Percentiles rank a stretch among this genome's conserved stretches.
These are phyloP conservation scores for Dicranocentrus wangi DNA, from an alignment of 2,888 invertebrate species.

Conservation along the genomic window DNA sequence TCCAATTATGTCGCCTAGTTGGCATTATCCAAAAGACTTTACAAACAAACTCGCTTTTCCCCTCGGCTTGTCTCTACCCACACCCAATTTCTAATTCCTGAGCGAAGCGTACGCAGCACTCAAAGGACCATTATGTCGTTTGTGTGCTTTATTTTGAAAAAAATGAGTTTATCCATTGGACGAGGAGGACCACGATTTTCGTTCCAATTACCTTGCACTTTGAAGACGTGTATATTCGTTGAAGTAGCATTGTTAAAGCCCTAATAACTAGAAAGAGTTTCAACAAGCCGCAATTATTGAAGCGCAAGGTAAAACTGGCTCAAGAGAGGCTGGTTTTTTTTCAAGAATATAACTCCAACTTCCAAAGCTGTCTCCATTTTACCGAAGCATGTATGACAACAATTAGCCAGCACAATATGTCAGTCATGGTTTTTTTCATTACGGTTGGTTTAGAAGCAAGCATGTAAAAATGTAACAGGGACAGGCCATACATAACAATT, in stretches of 20 bases:
- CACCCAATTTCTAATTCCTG: neutral
- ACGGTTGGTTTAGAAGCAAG: no score
- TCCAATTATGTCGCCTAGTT: conserved; percentile 39
- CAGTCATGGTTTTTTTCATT: no score
- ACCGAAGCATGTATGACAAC: no score
- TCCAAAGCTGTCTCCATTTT: no score
- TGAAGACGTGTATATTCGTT: neutral
- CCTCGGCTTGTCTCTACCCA: no score
- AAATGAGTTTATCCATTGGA: neutral
- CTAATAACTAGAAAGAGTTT: conserved; percentile 21
- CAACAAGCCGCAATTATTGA: conserved; percentile 39
- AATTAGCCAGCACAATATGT: no score
- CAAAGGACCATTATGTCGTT: no score
- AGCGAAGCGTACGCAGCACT: no score
- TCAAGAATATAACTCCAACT: neutral
- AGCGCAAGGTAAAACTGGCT: neutral
- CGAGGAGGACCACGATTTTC: neutral
- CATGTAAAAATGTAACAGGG: no score
- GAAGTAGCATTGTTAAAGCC: conserved; percentile 36
- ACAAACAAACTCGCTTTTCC: conserved; percentile 8
- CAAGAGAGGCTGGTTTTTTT: no score
- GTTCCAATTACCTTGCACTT: conserved; percentile 37
- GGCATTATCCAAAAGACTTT: conserved; percentile 35
- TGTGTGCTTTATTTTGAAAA: no score
- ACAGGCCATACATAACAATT: no score